Evolutionary conservation across 2,797 vertebrate species (phyloP), one percentile per base, ranked within the genome.

Genomic region (Tenualosa ilisha): DNA sequence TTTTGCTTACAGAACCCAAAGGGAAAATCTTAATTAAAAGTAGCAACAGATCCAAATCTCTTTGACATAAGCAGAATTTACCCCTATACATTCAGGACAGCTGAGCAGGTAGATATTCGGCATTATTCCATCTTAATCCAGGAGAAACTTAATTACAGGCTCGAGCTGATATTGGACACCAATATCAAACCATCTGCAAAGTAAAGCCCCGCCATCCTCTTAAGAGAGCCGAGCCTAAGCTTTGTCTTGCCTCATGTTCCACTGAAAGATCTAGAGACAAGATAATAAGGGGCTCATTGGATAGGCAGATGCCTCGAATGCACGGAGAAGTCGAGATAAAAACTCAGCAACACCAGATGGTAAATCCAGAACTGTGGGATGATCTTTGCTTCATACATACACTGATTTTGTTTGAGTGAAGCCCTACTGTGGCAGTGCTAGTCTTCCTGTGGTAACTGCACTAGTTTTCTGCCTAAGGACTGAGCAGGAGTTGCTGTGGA

Each of bases 161-260:
- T 20, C 40, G 20, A 79, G 72, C 37, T 79, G 72, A 79, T 79
- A 17, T 43, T 22, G 72, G 72, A 43, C 72, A 79, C 20, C 68
- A 40, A 43, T 37, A 40, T 75, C 72, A 79, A 79, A 20, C 40
- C 72, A 79, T 79, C 72, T 79, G 72, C 72, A 79, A 79, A 79
- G 72, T 22, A 79, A 65, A 43, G 72, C 37, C 40, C 37, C 6
- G 17, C 40, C 17, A 79, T 79, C 72, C 40, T 79, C 72, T 79
- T 79, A 79, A 79, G 72, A 43, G 37, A 79, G 15, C 37, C 72
- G 0, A 22, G 72, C 72, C 72, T 79, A 43, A 79, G 72, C 72
- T 22, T 43, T 2, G 72, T 79, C 40, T 79, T 79, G 37, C 1
- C 40, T 79, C 37, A 46, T 9, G 37, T 79, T 84, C 43, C 40